Evolutionary conservation across 2,113 vertebrate genomes (phyloP), one percentile per base, ranked within the genome.

Genomic region (Colius striatus): DNA sequence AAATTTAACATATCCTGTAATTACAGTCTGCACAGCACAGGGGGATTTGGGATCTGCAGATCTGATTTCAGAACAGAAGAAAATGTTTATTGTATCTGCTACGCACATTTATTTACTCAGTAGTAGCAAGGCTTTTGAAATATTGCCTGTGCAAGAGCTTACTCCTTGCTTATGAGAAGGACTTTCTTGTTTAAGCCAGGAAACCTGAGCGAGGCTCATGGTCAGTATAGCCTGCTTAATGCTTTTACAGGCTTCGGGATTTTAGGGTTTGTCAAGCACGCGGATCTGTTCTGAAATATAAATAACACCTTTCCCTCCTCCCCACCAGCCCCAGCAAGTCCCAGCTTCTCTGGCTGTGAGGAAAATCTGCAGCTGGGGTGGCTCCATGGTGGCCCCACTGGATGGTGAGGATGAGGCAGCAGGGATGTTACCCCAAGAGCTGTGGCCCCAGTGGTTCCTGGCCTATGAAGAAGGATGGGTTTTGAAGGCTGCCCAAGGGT

Each of bases 1-100:
- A 98, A 98, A 98, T 98, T 98, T 98, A 98, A 98, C 97, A 97
- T 98, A 97, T 98, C 98, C 98, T 98, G 98, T 98, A 98, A 99
- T 99, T 98, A 98, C 97, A 96, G 97, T 97, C 97, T 95, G 97
- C 96, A 96, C 97, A 91, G 97, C 90, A 95, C 97, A 86, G 87
- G 97, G 97, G 96, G 97, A 95, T 97, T 87, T 95, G 79, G 80
- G 95, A 96, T 96, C 96, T 97, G 97, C 96, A 97, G 97, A 97
- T 97, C 97, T 96, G 96, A 98, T 98, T 98, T 97, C 96, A 97
- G 97, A 97, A 96, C 71, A 89, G 95, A 97, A 95, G 96, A 96
- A 98, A 97, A 97, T 98, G 96, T 98, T 98, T 98, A 97, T 97
- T 97, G 97, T 98, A 97, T 97, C 97, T 98, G 97, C 76, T 96